Percentiles rank a stretch among this genome's conserved stretches.
phyloP scores from a whole-genome alignment of 1,140 invertebrate genomes.

The Pseudomyrmex pallidus region DNA sequence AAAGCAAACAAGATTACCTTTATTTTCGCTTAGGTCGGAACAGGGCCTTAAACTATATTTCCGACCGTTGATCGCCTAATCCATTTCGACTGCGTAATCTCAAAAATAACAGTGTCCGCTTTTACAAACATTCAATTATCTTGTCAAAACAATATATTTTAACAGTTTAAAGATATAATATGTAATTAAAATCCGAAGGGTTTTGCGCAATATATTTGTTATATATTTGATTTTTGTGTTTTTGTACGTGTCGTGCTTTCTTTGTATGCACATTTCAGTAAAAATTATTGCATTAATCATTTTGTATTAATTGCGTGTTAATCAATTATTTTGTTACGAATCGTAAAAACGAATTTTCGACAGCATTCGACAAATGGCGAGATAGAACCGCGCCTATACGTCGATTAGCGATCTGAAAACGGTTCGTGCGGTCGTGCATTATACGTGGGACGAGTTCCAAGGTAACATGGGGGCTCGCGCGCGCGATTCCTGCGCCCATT shows the following conservation, averaged over 20 bases:
- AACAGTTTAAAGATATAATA: too few relatives aligned
- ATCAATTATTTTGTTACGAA: not conserved
- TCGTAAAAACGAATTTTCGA: not conserved
- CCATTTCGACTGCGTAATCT: conserved; percentile 29
- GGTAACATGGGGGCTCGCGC: not conserved
- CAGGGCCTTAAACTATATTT: conserved; percentile 15
- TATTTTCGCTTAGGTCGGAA: conserved; percentile 44
- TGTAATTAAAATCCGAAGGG: not conserved
- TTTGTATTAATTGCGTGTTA: not conserved
- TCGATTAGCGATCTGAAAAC: conserved; percentile 67
- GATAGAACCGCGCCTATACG: conserved; percentile 34
- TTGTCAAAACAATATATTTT: not conserved
- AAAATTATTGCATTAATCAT: not conserved
- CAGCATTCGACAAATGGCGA: conserved; percentile 9
- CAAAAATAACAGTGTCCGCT: not conserved
- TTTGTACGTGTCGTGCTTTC: not conserved
- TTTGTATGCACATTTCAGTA: not conserved
- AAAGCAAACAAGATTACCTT: conserved; percentile 57
- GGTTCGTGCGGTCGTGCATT: conserved; percentile 62
- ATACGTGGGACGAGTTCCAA: conserved; percentile 68
- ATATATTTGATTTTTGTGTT: not conserved
- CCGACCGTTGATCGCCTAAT: not conserved
- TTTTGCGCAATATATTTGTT: not conserved
- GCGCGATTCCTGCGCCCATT: conserved; percentile 68
- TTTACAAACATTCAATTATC: not conserved